Conservation (phyloP, 2,113 vertebrate species). For the Barbus barbus region DNA sequence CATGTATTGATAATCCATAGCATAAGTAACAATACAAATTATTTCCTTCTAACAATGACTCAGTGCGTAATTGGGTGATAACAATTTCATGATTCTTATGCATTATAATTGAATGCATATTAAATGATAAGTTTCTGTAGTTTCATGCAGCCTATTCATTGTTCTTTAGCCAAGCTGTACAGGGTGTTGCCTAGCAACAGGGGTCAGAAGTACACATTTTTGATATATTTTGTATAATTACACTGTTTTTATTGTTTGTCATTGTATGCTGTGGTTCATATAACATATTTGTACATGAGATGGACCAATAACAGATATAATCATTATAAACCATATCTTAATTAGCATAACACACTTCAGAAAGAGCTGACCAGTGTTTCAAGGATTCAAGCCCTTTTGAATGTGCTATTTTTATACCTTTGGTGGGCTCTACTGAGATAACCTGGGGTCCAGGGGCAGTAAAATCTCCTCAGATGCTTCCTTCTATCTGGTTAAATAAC, state of each 20-base stretch:
- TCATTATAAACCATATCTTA: background rate
- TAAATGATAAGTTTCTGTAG: too few species aligned
- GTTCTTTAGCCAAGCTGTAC: background rate
- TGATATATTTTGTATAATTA: background rate
- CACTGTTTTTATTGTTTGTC: background rate
- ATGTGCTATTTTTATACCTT: background rate
- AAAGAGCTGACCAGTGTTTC: background rate
- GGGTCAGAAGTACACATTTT: background rate
- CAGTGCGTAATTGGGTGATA: too few species aligned
- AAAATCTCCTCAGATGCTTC: background rate
- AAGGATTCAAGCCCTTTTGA: slow-evolving; percentile 1
- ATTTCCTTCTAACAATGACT: too few species aligned
- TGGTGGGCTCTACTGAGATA: background rate
- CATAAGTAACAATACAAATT: too few species aligned
- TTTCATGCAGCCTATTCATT: too few species aligned
- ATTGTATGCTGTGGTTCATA: background rate
- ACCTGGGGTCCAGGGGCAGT: background rate
- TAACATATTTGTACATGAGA: background rate
- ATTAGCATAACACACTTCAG: background rate
- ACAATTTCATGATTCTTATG: too few species aligned
- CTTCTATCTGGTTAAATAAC: slow-evolving; percentile 3
- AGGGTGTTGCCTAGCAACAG: background rate
- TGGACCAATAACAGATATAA: background rate
- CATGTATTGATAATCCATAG: background rate
- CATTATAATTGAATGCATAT: too few species aligned